phyloP scores from a whole-genome alignment of 2,797 vertebrate species.

The Gastrophryne carolinensis region DNA sequence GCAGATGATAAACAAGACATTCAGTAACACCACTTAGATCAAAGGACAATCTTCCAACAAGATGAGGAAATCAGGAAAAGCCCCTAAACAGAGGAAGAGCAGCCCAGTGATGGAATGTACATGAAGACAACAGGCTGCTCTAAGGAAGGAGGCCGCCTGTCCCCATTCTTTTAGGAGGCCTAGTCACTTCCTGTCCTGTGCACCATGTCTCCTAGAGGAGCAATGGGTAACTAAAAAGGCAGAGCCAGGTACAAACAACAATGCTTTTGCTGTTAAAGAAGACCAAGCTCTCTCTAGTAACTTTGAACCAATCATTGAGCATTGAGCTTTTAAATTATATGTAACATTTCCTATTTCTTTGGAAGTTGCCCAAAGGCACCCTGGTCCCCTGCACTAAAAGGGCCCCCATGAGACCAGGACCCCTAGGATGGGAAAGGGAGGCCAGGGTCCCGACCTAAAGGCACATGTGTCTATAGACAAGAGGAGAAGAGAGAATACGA shows the following conservation, averaged over 20 bases:
- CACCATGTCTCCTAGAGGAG: neutral
- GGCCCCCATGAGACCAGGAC: too few species aligned
- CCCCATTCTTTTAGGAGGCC: conserved; percentile 2
- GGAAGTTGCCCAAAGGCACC: too few species aligned
- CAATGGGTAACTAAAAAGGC: conserved; percentile 4
- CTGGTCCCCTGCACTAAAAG: too few species aligned
- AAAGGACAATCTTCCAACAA: neutral
- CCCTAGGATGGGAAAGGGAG: too few species aligned
- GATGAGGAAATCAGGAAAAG: conserved; percentile 14
- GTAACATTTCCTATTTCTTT: too few species aligned
- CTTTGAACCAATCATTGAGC: too few species aligned
- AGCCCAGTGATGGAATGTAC: conserved; percentile 5
- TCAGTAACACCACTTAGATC: neutral
- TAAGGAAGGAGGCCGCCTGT: neutral
- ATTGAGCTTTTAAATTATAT: too few species aligned
- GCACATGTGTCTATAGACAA: too few species aligned
- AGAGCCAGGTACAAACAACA: conserved; percentile 12
- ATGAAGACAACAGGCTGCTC: neutral
- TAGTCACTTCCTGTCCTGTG: conserved; percentile 15
- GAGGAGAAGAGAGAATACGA: too few species aligned
- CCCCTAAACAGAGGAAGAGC: conserved; percentile 35
- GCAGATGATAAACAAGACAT: neutral
- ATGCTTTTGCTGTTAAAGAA: too few species aligned
- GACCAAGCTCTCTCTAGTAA: too few species aligned
- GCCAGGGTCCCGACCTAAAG: too few species aligned